These are phyloP conservation scores for Aphyosemion australe DNA, from an alignment of 2,113 vertebrate species.

Conservation along the genomic window DNA sequence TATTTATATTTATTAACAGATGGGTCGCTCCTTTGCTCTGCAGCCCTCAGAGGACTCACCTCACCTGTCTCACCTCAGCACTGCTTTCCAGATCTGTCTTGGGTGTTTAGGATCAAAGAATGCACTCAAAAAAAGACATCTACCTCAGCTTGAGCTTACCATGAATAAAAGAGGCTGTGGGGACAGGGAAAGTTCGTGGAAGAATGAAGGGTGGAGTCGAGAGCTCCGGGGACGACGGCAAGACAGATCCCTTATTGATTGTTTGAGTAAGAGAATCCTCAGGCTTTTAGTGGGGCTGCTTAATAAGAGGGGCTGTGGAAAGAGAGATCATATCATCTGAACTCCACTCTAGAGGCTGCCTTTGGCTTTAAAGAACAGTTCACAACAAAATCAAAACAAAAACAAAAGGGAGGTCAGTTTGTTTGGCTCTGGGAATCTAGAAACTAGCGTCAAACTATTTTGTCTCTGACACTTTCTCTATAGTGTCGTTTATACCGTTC, in stretches of 20 bases:
- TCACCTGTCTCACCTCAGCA: constrained; percentile 46
- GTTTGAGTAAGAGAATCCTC: constrained; percentile 76
- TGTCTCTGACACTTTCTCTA: neutral
- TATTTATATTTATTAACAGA: constrained; percentile 70
- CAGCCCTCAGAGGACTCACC: constrained; percentile 37
- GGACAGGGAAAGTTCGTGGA: constrained; percentile 38
- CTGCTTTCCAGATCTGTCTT: constrained; percentile 21
- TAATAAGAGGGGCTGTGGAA: constrained; percentile 70
- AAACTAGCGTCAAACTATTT: neutral
- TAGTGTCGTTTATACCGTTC: neutral
- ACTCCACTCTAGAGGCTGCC: constrained; percentile 58
- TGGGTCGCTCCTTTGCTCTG: constrained; percentile 24
- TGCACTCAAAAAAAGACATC: neutral
- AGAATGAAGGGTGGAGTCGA: constrained; percentile 55
- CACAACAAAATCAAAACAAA: constrained; percentile 51
- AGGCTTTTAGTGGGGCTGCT: constrained; percentile 72
- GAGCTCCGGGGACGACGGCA: constrained; percentile 40
- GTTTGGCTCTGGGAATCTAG: too few species aligned
- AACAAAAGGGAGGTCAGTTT: too few species aligned
- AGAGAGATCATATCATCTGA: constrained; percentile 63
- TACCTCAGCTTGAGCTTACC: neutral
- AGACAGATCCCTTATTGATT: constrained; percentile 71
- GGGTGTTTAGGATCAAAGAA: constrained; percentile 8
- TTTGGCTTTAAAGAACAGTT: constrained; percentile 41
- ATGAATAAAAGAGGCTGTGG: constrained; percentile 48